phyloP scores from a whole-genome alignment of 2,888 invertebrate species.

The Apamea crenata region DNA sequence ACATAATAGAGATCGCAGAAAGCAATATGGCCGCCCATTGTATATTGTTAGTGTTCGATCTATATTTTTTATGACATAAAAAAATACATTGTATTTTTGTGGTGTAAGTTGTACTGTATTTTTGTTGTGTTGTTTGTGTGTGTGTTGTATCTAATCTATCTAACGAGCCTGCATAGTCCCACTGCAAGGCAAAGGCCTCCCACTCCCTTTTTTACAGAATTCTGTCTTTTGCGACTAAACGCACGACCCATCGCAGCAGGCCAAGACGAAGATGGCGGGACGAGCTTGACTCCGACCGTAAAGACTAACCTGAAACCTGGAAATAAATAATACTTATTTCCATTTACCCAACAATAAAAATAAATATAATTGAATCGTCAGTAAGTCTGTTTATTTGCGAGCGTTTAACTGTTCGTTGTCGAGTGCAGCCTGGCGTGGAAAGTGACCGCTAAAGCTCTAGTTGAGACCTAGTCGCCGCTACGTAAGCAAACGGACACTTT shows the following conservation, averaged over 20 bases:
- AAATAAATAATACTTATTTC: background rate
- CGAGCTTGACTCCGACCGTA: too few species aligned
- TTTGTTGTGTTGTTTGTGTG: too few species aligned
- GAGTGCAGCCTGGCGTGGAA: constrained; percentile 44
- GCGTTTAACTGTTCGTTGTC: constrained; percentile 42
- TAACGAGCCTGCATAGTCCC: too few species aligned
- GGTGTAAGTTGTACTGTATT: too few species aligned
- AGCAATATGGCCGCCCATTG: background rate
- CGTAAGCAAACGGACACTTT: constrained; percentile 53
- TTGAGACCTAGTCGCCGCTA: constrained; percentile 46
- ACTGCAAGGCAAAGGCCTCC: too few species aligned
- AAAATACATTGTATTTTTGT: too few species aligned
- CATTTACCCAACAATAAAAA: constrained; percentile 17
- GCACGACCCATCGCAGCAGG: too few species aligned
- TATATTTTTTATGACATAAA: background rate
- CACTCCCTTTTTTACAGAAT: too few species aligned
- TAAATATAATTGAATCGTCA: constrained; percentile 43
- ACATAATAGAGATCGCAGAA: background rate
- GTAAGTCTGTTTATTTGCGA: constrained; percentile 63
- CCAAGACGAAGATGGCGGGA: too few species aligned
- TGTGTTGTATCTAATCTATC: too few species aligned
- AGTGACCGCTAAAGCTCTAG: constrained; percentile 59
- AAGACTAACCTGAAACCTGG: too few species aligned
- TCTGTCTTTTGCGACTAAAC: too few species aligned
- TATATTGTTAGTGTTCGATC: background rate